Conservation (phyloP, 2,888 invertebrate species). For the Hirtodrosophila alboralis region DNA sequence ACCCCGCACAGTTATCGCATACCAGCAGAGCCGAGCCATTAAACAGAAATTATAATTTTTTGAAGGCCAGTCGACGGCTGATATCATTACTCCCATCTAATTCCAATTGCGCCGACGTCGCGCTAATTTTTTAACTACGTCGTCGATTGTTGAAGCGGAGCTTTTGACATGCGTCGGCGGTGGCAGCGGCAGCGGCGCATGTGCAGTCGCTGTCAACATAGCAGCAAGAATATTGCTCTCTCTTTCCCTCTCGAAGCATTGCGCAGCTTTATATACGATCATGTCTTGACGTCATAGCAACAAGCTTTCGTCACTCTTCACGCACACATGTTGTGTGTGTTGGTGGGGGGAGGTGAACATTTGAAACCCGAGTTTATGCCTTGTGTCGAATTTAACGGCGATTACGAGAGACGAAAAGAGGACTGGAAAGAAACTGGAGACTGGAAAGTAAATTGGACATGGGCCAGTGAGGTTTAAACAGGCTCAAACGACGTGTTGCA, state of each 20-base stretch:
- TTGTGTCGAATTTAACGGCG: slow-evolving; percentile 43
- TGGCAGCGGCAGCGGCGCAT: slow-evolving; percentile 10
- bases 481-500: no score
- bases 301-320: slow-evolving; percentile 21
- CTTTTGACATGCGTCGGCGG: slow-evolving; percentile 21
- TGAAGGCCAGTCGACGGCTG: slow-evolving; percentile 70
- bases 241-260: no score
- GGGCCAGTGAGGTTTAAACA: slow-evolving; percentile 37
- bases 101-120: slow-evolving; percentile 63
- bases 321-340: not conserved
- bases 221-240: no score
- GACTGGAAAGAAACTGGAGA: no score
- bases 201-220: no score
- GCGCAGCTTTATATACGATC: not conserved
- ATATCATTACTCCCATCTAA: slow-evolving; percentile 69
- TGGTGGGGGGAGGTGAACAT: slow-evolving; percentile 1
- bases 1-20: slow-evolving; percentile 19
- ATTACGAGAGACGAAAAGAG: slow-evolving; percentile 35
- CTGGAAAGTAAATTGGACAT: slow-evolving; percentile 43
- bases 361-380: slow-evolving; percentile 46
- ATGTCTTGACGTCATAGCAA: slow-evolving; percentile 44
- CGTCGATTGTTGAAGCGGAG: slow-evolving; percentile 40
- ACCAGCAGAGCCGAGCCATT: slow-evolving; percentile 49
- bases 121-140: slow-evolving; percentile 57
- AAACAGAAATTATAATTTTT: slow-evolving; percentile 76